Conservation (phyloP, 2,888 invertebrate genomes). For the Macrosiphum euphorbiae region DNA sequence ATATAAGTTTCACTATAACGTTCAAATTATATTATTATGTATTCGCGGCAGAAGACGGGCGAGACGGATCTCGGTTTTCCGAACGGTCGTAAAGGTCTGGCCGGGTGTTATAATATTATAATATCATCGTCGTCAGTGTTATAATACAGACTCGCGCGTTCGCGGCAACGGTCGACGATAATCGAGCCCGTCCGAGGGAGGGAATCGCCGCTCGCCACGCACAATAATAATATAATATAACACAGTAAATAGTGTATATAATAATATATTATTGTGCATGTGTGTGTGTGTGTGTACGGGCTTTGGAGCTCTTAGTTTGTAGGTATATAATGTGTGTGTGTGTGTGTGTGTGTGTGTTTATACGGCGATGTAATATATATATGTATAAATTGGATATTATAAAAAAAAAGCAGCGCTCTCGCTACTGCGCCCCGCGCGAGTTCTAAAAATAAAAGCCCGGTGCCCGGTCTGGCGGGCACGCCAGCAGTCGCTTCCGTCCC, state of each 20-base stretch:
- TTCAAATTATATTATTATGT: too few relatives aligned
- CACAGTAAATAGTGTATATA: neutral
- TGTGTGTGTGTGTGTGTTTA: neutral
- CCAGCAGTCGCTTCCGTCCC: neutral
- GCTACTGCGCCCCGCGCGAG: neutral
- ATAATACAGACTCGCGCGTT: neutral
- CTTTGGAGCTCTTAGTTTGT: neutral
- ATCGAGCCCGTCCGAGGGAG: neutral
- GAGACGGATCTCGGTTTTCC: neutral
- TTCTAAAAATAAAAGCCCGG: slow-evolving; percentile 47
- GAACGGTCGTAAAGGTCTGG: neutral
- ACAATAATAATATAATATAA: neutral
- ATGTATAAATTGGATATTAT: neutral
- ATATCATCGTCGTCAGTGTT: neutral
- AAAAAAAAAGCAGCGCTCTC: neutral
- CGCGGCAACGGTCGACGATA: neutral
- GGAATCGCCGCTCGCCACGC: neutral
- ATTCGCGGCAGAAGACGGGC: too few relatives aligned
- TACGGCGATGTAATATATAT: neutral
- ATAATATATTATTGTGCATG: neutral
- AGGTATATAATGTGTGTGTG: neutral
- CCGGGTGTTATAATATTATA: neutral
- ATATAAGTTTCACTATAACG: neutral
- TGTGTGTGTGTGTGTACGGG: neutral
- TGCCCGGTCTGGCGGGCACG: neutral